These are phyloP conservation scores for Heliothis peltigera DNA, from an alignment of 2,888 invertebrate genomes.

Conservation along the genomic window DNA sequence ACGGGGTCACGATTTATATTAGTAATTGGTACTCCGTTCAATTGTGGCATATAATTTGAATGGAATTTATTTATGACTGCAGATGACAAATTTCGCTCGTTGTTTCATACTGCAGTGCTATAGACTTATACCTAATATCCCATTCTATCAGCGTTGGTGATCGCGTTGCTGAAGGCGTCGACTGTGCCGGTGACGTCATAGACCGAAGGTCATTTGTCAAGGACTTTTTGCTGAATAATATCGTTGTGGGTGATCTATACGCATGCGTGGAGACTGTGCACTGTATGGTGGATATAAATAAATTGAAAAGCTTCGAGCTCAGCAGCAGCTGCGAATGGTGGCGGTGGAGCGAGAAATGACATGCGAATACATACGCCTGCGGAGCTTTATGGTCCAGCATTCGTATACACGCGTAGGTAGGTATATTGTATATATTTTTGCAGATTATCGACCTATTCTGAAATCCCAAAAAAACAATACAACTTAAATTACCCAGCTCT, in stretches of 20 bases:
- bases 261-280: conserved; percentile 47
- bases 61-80: conserved; percentile 61
- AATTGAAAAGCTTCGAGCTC: conserved; percentile 52
- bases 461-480: background rate
- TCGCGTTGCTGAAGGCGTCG: conserved; percentile 13
- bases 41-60: conserved; percentile 56
- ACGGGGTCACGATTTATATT: conserved; percentile 64
- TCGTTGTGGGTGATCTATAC: conserved; percentile 45
- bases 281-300: conserved; percentile 50
- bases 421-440: conserved; percentile 3
- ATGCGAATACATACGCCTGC: conserved; percentile 41
- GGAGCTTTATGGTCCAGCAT: conserved; percentile 38
- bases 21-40: conserved; percentile 64
- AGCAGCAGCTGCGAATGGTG: conserved; percentile 48
- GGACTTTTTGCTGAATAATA: conserved; percentile 57
- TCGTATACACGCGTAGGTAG: conserved; percentile 15
- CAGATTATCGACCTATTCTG: background rate
- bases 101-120: conserved; percentile 33
- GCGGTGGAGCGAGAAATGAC: conserved; percentile 57
- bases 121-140: conserved; percentile 23
- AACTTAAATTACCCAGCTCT: background rate
- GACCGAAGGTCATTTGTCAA: conserved; percentile 51
- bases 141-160: conserved; percentile 47
- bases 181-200: conserved; percentile 41
- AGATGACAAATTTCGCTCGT: conserved; percentile 42